Base-by-base conservation (phyloP, 2,113 vertebrate genomes). In the Colinus virginianus region DNA sequence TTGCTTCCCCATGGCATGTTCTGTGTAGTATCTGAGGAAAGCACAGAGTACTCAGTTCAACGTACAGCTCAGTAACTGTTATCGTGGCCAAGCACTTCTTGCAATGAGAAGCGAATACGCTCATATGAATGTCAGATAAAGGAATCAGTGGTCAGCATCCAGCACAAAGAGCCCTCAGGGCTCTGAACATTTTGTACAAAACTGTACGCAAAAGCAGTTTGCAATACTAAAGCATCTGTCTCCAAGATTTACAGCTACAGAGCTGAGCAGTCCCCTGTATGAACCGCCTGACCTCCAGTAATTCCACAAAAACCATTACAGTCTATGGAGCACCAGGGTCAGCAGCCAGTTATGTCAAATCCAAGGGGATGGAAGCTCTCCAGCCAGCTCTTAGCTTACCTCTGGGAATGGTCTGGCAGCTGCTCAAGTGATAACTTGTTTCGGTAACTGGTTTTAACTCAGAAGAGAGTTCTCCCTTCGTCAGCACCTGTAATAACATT, bases 401-500 rank as follows among this genome's bases (percentile, higher is more conserved):
- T 84, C 32, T 58, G 34, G 43, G 56, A 26, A 59, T 43, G 22
- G 18, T 43, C 61, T 96, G 90, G 83, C 82, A 78, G 6, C 32
- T 32, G 26, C 13, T 51, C 32, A 84, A 63, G 38, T 7, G 7
- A 25, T 59, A 22, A 76, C 43, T 86, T 83, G 23, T 62, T 90
- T 51, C 78, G 36, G 67, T 58, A 77, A 25, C n/a, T 58, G 59
- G 16, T 63, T 93, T 78, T 71, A 25, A 18, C 49, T 78, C 23
- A 87, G 80, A 68, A 71, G 42, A 78, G 78, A 4, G 0, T 53
- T 81, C 76, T 84, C 40, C 26, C 25, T 63, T 10, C 40, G 38
- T 45, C 86, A 83, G 63, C 69, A 80, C 26, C 86, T 86, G 77
- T n/a, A 63, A 30, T 76, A 71, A 76, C 53, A 62, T 88, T 91